Evolutionary conservation across 2,888 invertebrate species (phyloP).

Genomic region (Caenorhabditis macrosperma): DNA sequence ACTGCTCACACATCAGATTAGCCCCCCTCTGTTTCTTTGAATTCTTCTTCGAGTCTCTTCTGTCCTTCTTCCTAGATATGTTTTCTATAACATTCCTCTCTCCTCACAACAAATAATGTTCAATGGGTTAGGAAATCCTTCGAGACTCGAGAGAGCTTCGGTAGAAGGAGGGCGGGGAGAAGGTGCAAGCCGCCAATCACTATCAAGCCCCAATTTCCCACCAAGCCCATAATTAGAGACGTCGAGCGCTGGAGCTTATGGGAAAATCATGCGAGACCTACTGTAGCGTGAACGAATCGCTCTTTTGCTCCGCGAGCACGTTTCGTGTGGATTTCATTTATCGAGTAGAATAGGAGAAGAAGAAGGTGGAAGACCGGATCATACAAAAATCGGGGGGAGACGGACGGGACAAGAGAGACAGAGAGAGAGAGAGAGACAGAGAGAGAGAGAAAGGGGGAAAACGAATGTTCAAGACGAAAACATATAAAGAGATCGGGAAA

Average conservation of each 20-base stretch:
- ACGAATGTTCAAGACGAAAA: not conserved
- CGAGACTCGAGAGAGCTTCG: too few relatives aligned
- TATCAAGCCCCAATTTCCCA: not conserved
- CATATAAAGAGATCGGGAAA: not conserved
- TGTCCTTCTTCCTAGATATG: too few relatives aligned
- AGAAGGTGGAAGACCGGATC: not conserved
- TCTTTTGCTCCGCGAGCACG: not conserved
- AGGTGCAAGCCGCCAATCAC: not conserved
- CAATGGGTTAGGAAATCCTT: too few relatives aligned
- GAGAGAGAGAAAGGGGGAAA: not conserved
- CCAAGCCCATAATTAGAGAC: not conserved
- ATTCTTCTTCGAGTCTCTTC: not conserved
- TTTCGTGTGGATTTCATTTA: slow-evolving; percentile 1
- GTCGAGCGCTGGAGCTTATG: not conserved
- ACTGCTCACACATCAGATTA: slow-evolving; percentile 21
- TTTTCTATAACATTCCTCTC: too few relatives aligned
- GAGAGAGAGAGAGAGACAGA: not conserved
- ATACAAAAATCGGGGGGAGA: not conserved
- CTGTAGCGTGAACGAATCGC: not conserved
- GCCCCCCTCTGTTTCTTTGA: not conserved
- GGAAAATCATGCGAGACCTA: not conserved
- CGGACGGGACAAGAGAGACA: not conserved
- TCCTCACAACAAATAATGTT: too few relatives aligned
- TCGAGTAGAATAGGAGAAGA: not conserved
- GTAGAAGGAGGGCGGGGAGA: not conserved